Evolutionary conservation across 2,888 invertebrate species (phyloP), one percentile per base, ranked within the genome.

Genomic region (Daptonema setosum): DNA sequence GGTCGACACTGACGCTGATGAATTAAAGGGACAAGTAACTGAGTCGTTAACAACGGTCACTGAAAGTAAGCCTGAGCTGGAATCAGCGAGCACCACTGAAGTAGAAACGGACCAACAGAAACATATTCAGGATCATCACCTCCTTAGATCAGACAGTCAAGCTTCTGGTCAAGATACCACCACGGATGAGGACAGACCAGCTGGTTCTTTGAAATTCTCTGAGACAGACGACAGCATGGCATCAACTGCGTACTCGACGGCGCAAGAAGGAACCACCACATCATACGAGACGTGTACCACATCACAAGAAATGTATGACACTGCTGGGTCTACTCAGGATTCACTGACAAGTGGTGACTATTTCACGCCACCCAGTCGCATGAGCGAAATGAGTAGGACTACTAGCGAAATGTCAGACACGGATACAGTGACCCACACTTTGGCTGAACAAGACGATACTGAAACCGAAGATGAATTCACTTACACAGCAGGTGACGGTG

Each of bases 271-370:
- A 5, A 28, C 29, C 22, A 52, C n/a, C 20, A 52, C 30, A 29
- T 2, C 2, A 35, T 65, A 64, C 50, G 65, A 65, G 45, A 64
- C 65, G 8, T 62, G 62, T 54, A 61, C 61, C 1, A 64, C 63
- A 2, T 63, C 65, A 17, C 64, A 63, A 51, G 64, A 65, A 41
- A 62, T 62, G 1, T 52, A 55, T 35, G 58, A 57, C 20, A 52
- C 54, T 20, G 52, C 59, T 2, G 20, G 35, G 2, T 22, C 17
- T 22, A 54, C 50, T 17, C 50, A 50, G 26, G n/a, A 54, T 64
- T 45, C 45, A n/a, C 22, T 45, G n/a, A 45, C 45, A 3, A 17
- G 17, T 17, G n/a, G 22, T 22, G 45, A 45, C n/a, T 45, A 45
- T 57, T 56, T 60, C 50, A 50, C 50, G 61, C 64, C 14, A 61